Evolutionary conservation across 2,888 invertebrate species (phyloP).

Genomic region (Caenorhabditis sp.): DNA sequence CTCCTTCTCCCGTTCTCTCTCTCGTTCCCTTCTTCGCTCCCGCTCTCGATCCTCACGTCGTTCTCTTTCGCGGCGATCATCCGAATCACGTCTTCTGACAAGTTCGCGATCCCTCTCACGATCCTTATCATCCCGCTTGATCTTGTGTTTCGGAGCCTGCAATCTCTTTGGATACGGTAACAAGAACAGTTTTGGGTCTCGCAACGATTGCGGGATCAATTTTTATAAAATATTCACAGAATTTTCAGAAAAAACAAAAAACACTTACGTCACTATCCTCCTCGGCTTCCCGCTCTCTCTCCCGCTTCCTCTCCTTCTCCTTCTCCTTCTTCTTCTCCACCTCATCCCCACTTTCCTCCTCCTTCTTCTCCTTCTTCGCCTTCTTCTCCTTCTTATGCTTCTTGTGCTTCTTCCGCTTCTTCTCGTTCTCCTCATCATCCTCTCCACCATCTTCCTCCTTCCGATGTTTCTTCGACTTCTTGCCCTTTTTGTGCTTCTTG

Average conservation of each 20-base stretch:
- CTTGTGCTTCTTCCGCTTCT: constrained; percentile 35
- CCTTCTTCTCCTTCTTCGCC: constrained; percentile 22
- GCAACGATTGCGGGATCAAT: too few species aligned
- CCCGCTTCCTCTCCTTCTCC: constrained; percentile 24
- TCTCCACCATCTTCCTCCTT: too few species aligned
- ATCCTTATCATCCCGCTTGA: constrained; percentile 22
- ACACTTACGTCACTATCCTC: constrained; percentile 44
- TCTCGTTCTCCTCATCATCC: constrained; percentile 27
- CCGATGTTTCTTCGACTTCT: constrained; percentile 63
- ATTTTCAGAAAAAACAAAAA: too few species aligned
- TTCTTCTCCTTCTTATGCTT: constrained; percentile 55
- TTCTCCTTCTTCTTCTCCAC: constrained; percentile 23
- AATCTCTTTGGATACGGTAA: constrained; percentile 10
- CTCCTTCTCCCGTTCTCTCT: constrained; percentile 1
- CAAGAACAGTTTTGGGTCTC: too few species aligned
- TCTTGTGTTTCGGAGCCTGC: constrained; percentile 35
- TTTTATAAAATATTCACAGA: too few species aligned
- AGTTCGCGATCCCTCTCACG: constrained; percentile 11
- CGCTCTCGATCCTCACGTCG: background rate
- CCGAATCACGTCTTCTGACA: background rate
- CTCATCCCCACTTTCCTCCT: constrained; percentile 22
- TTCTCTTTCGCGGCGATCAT: constrained; percentile 5
- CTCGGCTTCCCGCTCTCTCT: constrained; percentile 20
- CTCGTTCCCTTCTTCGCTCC: constrained; percentile 14
- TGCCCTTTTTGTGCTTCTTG: constrained; percentile 71